phyloP scores from a whole-genome alignment of 1,140 invertebrate species.

The Rhagoletis pomonella region DNA sequence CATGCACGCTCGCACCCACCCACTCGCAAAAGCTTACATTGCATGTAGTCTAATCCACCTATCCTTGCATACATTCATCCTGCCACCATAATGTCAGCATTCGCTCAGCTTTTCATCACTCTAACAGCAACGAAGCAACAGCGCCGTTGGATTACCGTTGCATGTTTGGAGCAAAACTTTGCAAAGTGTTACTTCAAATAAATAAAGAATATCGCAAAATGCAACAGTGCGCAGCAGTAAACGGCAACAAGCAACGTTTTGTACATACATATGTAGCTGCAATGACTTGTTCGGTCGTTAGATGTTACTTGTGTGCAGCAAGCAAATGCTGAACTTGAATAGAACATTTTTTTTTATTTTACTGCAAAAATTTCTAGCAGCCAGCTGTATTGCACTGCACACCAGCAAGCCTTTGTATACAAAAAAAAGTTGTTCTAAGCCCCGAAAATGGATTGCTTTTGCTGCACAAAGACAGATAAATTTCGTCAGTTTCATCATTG shows the following conservation, averaged over 20 bases:
- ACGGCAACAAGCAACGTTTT: not conserved
- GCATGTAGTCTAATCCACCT: not conserved
- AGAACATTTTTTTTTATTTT: not conserved
- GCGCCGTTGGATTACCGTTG: not conserved
- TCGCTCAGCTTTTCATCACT: not conserved
- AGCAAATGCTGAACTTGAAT: slow-evolving; percentile 46
- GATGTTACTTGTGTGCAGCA: not conserved
- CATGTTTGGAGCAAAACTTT: not conserved
- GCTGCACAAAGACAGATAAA: slow-evolving; percentile 60
- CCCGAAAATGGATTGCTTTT: slow-evolving; percentile 31
- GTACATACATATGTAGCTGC: too few species aligned
- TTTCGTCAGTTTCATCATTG: slow-evolving; percentile 55
- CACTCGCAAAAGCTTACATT: not conserved
- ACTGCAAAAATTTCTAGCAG: not conserved
- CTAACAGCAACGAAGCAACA: not conserved
- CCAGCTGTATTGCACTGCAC: slow-evolving; percentile 42
- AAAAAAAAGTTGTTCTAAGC: slow-evolving; percentile 11
- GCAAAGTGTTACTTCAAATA: not conserved
- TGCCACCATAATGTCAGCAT: not conserved
- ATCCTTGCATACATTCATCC: not conserved
- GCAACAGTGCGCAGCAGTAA: not conserved
- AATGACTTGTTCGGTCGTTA: not conserved
- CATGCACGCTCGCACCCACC: not conserved
- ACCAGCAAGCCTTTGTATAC: not conserved
- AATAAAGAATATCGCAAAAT: slow-evolving; percentile 17